Base-by-base conservation (phyloP, 2,113 vertebrate genomes). In the Semicossyphus pulcher region DNA sequence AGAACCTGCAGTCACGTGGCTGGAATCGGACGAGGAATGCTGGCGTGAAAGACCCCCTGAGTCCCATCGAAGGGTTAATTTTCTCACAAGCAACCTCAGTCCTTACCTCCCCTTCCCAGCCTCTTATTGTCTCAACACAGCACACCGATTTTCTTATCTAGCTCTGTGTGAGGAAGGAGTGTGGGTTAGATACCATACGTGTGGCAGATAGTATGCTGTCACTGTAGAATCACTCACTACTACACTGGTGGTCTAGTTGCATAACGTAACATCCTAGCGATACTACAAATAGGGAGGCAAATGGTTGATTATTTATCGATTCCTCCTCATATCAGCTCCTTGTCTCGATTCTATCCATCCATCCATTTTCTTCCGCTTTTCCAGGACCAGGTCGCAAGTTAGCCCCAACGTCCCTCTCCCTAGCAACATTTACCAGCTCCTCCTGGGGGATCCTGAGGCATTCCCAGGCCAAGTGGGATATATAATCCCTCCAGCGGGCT, bases 11-110 rank as follows among this genome's bases (percentile, higher is more conserved):
- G 72, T 90, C 89, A 88, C 53, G 34, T 84, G 85, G 56, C 39
- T 41, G 65, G 63, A 80, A 87, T 80, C 68, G 75, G 66, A 72
- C 23, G 49, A 79, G 80, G 89, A 90, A 90, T 87, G 85, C 83
- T 39, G 45, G 11, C 51, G 26, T 71, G 25, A 25, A 53, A 60
- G 44, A 41, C 61, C 54, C 59, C 57, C 48, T 39, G 32, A 16
- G n/a, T 69, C 49, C 52, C 63, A 64, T 10, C 0, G 5, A 72
- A 63, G 58, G 65, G 56, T 84, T 75, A 54, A 85, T 26, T 29
- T 26, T 56, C 66, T 37, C 59, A 29, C 52, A 23, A 15, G 31
- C 9, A 21, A 20, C 39, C 56, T 58, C 7, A 5, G 41, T 28
- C 21, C 10, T 32, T 0, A 32, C 21, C 56, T 54, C 45, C 39